These are phyloP conservation scores for Ptychobarbus kaznakovi DNA, from an alignment of 2,797 vertebrate genomes.

Conservation along the genomic window DNA sequence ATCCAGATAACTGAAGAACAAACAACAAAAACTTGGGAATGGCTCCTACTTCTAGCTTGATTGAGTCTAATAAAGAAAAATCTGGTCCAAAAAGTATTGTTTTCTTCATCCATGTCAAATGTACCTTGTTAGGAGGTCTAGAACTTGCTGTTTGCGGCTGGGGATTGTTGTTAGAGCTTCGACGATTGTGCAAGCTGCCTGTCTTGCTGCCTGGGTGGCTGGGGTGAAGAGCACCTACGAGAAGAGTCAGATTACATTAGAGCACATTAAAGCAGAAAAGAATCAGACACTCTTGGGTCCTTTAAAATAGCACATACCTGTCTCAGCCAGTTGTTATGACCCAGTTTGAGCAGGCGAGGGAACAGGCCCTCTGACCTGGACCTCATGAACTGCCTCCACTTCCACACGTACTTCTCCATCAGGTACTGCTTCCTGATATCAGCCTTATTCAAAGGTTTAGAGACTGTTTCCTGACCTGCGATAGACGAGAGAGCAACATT, in stretches of 20 bases:
- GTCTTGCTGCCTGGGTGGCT: constrained; percentile 95
- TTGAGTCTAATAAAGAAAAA: not conserved
- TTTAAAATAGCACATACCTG: constrained; percentile 79
- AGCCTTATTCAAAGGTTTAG: constrained; percentile 87
- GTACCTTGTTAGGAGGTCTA: constrained; percentile 97
- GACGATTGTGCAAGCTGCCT: constrained; percentile 97
- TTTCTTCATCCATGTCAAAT: not conserved
- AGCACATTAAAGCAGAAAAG: not conserved
- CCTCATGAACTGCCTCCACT: constrained; percentile 97
- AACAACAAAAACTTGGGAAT: not conserved
- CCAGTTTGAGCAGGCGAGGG: constrained; percentile 90
- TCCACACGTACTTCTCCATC: constrained; percentile 96
- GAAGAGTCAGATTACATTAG: constrained; percentile 5
- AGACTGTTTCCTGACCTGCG: constrained; percentile 81
- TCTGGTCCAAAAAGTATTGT: not conserved
- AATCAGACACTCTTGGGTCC: not conserved
- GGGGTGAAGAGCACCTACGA: constrained; percentile 95
- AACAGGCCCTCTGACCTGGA: constrained; percentile 85
- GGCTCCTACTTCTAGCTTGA: not conserved
- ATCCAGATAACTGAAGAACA: constrained; percentile 88
- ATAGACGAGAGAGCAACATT: not conserved
- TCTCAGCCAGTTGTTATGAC: constrained; percentile 98
- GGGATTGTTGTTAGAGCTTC: constrained; percentile 95
- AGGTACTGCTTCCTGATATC: constrained; percentile 92
- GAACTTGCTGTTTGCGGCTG: constrained; percentile 96